phyloP scores from a whole-genome alignment of 2,888 invertebrate species.

The Nezara viridula region DNA sequence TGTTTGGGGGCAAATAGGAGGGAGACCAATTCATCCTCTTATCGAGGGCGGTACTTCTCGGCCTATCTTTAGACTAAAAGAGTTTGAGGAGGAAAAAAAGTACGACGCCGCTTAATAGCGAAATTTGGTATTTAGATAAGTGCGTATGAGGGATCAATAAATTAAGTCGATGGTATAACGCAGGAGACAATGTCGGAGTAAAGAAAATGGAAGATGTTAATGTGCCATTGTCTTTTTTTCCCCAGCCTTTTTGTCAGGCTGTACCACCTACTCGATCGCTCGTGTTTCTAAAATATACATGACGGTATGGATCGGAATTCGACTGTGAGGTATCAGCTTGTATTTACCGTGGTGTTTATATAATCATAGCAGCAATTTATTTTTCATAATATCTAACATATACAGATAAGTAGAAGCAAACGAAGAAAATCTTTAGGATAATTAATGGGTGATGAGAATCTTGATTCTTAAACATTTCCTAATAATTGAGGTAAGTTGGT shows the following conservation, averaged over 20 bases:
- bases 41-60: background rate
- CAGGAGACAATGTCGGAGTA: background rate
- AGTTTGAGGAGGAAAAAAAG: background rate
- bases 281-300: background rate
- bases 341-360: background rate
- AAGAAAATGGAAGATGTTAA: background rate
- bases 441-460: too few species aligned
- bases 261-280: background rate
- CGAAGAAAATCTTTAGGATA: too few species aligned
- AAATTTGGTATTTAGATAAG: conserved; percentile 38
- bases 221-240: conserved; percentile 6
- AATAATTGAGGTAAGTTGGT: too few species aligned
- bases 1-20: conserved; percentile 20
- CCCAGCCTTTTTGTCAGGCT: background rate
- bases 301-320: background rate
- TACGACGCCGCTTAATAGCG: background rate
- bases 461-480: too few species aligned
- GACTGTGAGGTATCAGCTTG: background rate
- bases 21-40: conserved; percentile 24
- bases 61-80: conserved; percentile 3
- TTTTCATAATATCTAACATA: background rate
- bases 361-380: background rate
- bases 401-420: too few species aligned
- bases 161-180: conserved; percentile 10
- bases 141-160: conserved; percentile 3